These are phyloP conservation scores for Saguinus imperator DNA, from an alignment of 2,113 vertebrate genomes.

Conservation along the genomic window DNA sequence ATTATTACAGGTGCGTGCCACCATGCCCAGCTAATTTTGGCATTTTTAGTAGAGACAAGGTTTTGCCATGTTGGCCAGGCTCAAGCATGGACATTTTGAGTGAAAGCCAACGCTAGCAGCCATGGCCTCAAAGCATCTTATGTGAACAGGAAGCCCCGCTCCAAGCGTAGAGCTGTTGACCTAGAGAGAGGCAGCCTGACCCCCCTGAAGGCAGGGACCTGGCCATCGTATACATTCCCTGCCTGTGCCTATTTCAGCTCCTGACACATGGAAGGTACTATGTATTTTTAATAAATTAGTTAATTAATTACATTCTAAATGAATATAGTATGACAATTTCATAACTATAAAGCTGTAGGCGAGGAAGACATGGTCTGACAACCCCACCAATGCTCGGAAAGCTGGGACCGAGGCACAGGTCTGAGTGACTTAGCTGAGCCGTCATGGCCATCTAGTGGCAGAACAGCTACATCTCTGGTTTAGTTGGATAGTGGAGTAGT, in stretches of 20 bases:
- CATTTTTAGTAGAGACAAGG: no score
- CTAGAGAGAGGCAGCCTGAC: not conserved
- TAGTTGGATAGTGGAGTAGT: not conserved
- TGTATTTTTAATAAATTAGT: not conserved
- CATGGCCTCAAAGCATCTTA: not conserved
- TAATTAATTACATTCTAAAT: not conserved
- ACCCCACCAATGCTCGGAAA: not conserved
- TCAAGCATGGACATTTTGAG: not conserved
- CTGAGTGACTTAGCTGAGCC: conserved; percentile 14
- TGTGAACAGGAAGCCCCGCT: not conserved
- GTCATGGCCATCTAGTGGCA: conserved; percentile 65
- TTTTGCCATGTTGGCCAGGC: no score
- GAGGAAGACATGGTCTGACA: not conserved
- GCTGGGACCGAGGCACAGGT: rapidly evolving
- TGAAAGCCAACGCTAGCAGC: not conserved
- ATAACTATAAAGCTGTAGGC: not conserved
- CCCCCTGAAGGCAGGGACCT: not conserved
- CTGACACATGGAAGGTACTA: not conserved
- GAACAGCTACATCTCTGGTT: not conserved
- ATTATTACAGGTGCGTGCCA: no score
- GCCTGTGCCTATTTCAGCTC: not conserved
- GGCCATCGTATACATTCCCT: not conserved
- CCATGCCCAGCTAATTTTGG: no score
- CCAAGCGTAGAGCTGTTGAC: not conserved
- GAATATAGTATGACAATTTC: not conserved